Percentiles rank a stretch among this genome's conserved stretches.
Evolutionary conservation across 2,888 invertebrate genomes (phyloP).

Genomic region (Limnephilus rhombicus): DNA sequence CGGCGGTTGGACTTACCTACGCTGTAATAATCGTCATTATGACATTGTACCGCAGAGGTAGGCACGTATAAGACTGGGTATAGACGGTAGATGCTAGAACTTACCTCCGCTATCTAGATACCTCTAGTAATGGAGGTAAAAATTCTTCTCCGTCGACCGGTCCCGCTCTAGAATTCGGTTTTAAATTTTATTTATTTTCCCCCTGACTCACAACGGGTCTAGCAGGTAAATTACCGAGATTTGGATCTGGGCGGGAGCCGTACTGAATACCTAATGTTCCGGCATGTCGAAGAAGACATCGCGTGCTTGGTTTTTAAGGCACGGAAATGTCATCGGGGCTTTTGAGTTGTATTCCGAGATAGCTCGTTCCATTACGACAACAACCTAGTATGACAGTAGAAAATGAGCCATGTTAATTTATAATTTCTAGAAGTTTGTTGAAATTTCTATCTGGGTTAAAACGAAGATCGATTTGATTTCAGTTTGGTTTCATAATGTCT

Average conservation of each 20-base stretch:
- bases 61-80: background rate
- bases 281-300: background rate
- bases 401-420: background rate
- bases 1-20: constrained; percentile 57
- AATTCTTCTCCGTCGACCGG: constrained; percentile 31
- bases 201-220: constrained; percentile 44
- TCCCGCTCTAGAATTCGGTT: constrained; percentile 41
- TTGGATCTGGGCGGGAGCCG: constrained; percentile 45
- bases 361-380: background rate
- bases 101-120: background rate
- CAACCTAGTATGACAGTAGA: background rate
- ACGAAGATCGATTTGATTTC: constrained; percentile 2
- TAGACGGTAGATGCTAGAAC: background rate
- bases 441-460: constrained; percentile 8
- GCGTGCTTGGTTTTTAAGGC: constrained; percentile 27
- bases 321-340: constrained; percentile 29
- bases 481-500: background rate
- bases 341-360: background rate
- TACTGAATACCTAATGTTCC: background rate
- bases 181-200: constrained; percentile 31
- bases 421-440: background rate
- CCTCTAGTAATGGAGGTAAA: constrained; percentile 27
- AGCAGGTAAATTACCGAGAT: constrained; percentile 54
- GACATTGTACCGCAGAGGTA: constrained; percentile 57
- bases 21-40: constrained; percentile 64